Evolutionary conservation across 37 sponge, comb jelly and placozoan species (phyloP).

Genomic region (Corticium candelabrum): DNA sequence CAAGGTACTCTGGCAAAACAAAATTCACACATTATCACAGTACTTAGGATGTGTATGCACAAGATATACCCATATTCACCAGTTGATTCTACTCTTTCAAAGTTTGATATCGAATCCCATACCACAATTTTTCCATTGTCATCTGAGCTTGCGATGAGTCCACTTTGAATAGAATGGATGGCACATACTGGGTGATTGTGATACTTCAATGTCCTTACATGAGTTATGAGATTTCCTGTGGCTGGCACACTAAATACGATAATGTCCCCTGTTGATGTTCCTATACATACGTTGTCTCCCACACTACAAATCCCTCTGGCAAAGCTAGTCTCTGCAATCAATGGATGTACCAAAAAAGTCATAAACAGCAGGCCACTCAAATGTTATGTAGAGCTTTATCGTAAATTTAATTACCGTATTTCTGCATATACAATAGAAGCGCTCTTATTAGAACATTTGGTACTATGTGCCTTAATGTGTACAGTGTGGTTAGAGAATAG

Average conservation of each 20-base stretch:
- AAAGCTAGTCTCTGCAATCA: background rate
- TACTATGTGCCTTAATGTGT: no score
- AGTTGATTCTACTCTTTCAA: background rate
- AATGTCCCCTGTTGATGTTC: conserved; percentile 46
- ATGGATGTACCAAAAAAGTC: background rate
- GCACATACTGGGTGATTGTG: background rate
- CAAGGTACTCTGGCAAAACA: conserved; percentile 47
- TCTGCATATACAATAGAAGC: no score
- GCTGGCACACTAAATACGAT: conserved; percentile 20
- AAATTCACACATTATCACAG: no score
- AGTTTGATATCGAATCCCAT: conserved; percentile 23
- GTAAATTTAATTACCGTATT: no score
- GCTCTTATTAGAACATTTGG: no score
- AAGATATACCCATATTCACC: background rate
- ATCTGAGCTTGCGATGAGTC: conserved; percentile 35
- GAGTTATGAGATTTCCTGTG: background rate
- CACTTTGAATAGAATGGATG: background rate
- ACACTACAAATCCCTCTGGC: background rate
- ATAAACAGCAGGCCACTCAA: no score
- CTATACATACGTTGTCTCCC: conserved; percentile 2
- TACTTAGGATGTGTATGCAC: background rate
- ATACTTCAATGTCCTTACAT: background rate
- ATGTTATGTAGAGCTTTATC: no score
- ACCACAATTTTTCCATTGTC: conserved; percentile 49
- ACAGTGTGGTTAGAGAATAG: no score